Base-by-base conservation (phyloP, 1,140 invertebrate genomes). In the Musca vetustissima region DNA sequence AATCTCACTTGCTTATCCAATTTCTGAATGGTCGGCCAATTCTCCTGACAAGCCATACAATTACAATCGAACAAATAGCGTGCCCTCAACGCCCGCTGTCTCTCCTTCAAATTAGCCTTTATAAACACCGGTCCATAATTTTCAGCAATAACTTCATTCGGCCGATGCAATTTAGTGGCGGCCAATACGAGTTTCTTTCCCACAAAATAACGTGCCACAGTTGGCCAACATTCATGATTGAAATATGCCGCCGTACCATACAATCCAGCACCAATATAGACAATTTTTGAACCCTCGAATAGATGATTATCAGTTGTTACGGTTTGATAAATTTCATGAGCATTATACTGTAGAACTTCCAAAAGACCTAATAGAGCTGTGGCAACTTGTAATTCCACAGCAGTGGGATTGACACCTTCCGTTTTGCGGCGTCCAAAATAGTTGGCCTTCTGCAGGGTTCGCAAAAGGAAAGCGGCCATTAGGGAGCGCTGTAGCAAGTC, bases 191-290 rank as follows among this genome's bases (percentile, higher is more conserved):
- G 89, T 36, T 86, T 85, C 66, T 88, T 88, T 0, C 91, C 92
- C 68, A 88, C 86, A 74, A 93, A 95, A 77, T 93, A 91, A 88
- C 92, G 88, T 2, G 90, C 88, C 1, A 94, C 89, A 43, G 89
- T 88, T 7, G 93, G 93, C 80, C 92, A 90, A 83, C 94, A 96
- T 69, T 94, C 92, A 75, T 96, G 94, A 82, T 96, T 96, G 79
- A 96, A 93, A 52, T 94, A 85, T 7, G 93, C 91, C 0, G 91
- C 90, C 0, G 89, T 90, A 2, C 91, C 87, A 75, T 94, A 96
- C 22, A 96, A 85, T 6, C 87, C 94, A 4, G 94, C 89, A 1
- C 91, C 94, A n/a, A 93, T 80, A 73, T 90, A 88, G 1, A 85
- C 72, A 22, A 85, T 84, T 81, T 88, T 87, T 50, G 86, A 83